These are phyloP conservation scores for Dicaeum eximium DNA, from an alignment of 2,113 vertebrate genomes.

Conservation along the genomic window DNA sequence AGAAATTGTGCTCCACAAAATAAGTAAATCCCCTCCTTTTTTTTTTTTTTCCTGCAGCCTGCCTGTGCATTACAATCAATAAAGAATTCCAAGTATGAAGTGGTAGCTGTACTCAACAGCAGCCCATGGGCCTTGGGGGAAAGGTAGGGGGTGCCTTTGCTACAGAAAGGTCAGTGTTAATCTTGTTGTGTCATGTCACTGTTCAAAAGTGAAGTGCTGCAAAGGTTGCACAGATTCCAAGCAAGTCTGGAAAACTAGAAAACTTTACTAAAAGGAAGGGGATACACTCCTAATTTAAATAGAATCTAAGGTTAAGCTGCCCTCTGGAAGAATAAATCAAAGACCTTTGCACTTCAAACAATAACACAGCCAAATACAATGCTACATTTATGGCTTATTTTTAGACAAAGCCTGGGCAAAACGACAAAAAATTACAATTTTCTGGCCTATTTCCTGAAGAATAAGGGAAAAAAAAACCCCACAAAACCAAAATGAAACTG, in stretches of 20 bases:
- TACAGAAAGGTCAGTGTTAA: constrained; percentile 19
- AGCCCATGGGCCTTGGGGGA: neutral
- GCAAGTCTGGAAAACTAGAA: neutral
- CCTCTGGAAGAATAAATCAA: neutral
- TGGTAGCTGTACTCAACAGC: neutral
- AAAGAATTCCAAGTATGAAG: neutral
- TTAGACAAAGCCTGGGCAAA: neutral
- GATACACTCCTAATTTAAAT: constrained; percentile 7
- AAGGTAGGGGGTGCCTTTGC: neutral
- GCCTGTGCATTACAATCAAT: neutral
- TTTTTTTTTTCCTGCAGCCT: neutral
- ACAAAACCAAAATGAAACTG: neutral
- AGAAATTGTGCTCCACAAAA: neutral
- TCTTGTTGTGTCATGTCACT: neutral
- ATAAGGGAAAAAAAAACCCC: neutral
- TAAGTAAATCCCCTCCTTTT: neutral
- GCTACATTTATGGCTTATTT: neutral
- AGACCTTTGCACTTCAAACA: neutral
- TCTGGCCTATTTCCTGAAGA: neutral
- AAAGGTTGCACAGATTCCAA: neutral
- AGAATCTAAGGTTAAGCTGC: constrained; percentile 1
- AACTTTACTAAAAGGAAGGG: neutral
- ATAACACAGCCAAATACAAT: neutral
- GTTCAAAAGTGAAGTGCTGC: neutral
- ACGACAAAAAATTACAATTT: neutral